These are phyloP conservation scores for Arvicanthis niloticus DNA, from an alignment of 2,113 vertebrate genomes.

Conservation along the genomic window DNA sequence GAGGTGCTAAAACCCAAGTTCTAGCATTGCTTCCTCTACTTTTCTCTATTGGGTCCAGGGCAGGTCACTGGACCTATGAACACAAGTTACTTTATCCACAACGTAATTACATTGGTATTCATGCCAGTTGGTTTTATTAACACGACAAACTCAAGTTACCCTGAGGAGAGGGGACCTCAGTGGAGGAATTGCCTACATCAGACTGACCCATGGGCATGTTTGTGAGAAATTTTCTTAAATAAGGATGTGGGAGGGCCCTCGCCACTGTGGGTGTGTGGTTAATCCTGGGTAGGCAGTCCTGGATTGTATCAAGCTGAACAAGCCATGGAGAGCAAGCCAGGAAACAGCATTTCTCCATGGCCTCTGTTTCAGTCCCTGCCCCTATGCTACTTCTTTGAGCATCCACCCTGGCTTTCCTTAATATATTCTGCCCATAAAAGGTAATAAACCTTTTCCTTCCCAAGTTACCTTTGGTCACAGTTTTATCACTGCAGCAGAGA, in stretches of 20 bases:
- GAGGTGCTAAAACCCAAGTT: neutral
- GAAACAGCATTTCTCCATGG: neutral
- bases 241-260: neutral
- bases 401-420: neutral
- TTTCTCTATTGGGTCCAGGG: neutral
- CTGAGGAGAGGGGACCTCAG: neutral
- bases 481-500: neutral
- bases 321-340: neutral
- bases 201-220: neutral
- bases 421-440: neutral
- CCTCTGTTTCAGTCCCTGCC: neutral
- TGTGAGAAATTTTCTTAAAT: neutral
- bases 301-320: neutral
- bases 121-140: neutral
- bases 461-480: neutral
- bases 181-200: no score
- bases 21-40: neutral
- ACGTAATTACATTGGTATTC: neutral
- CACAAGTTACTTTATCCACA: constrained; percentile 1
- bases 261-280: neutral
- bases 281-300: neutral
- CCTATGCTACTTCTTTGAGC: neutral
- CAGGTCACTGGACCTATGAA: neutral
- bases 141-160: neutral
- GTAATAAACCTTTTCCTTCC: neutral